Base-by-base conservation (phyloP, 2,113 vertebrate genomes). In the Pollachius pollachius region DNA sequence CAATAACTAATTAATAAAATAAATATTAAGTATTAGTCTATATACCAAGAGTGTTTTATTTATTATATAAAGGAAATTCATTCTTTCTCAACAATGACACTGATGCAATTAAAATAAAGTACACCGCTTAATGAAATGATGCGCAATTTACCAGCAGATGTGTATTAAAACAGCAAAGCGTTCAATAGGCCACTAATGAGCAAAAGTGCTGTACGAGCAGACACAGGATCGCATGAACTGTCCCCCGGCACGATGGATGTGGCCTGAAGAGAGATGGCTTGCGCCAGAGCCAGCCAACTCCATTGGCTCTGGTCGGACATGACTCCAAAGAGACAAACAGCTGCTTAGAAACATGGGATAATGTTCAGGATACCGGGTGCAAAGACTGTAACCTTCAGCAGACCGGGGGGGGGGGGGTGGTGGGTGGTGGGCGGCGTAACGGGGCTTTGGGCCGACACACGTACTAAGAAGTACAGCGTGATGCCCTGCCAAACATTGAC, bases 321-420 rank as follows among this genome's bases (percentile, higher is more conserved):
- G 68, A 84, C 81, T 82, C 81, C 82, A 85, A 66, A 7, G 68
- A 77, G 76, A 78, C 67, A 79, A 67, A 87, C 76, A 73, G 80
- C 66, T 69, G 65, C 76, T 85, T 75, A 62, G 74, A 85, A 82
- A 87, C 80, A 81, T 76, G 76, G 79, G 80, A 72, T 75, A 76
- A 82, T 76, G 80, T 80, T 77, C 70, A 61, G 68, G 67, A 83
- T 73, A 75, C 79, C 78, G 71, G 81, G 75, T 75, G 84, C 77
- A 85, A 64, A 85, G 68, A 75, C 72, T 82, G 80, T 81, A 62
- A 62, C 77, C 75, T 82, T 86, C 82, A 70, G 74, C 73, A 80
- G 79, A 68, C 75, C 67, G 56, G 65, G 62, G 41, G 41, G 41
- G 37, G 37, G 37, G 34, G 34, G 34, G 34, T 3, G 34, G 37